phyloP scores from a whole-genome alignment of 2,888 invertebrate genomes.

The Steinernema scapterisci region DNA sequence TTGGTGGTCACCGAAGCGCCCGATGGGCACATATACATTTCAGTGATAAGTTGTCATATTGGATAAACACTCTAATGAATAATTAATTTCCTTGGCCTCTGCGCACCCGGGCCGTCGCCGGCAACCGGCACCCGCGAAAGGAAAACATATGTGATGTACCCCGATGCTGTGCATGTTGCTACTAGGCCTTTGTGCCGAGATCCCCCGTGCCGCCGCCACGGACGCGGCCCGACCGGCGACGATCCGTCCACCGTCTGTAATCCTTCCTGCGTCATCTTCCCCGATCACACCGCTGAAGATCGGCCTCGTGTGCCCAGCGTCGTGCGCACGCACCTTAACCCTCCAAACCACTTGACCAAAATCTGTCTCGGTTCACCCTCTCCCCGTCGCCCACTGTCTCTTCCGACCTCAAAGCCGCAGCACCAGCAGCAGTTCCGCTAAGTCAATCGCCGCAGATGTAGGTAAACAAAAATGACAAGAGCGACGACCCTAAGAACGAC shows the following conservation, averaged over 20 bases:
- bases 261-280: slow-evolving; percentile 17
- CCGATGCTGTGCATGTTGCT: not conserved
- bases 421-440: slow-evolving; percentile 30
- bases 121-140: slow-evolving; percentile 2
- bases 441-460: slow-evolving; percentile 38
- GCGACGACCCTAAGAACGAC: slow-evolving; percentile 26
- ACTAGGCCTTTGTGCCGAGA: slow-evolving; percentile 13
- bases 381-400: not conserved
- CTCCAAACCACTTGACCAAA: slow-evolving; percentile 28
- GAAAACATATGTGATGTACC: slow-evolving; percentile 19
- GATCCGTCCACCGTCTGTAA: slow-evolving; percentile 9
- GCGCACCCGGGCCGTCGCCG: slow-evolving; percentile 21
- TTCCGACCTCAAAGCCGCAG: slow-evolving; percentile 1
- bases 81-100: slow-evolving; percentile 15
- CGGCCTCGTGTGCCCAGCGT: not conserved
- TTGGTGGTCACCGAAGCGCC: slow-evolving; percentile 23
- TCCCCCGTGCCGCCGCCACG: not conserved
- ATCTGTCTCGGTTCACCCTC: slow-evolving; percentile 19
- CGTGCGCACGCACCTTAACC: slow-evolving; percentile 22
- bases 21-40: slow-evolving; percentile 3
- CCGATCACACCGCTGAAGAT: not conserved
- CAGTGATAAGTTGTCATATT: slow-evolving; percentile 30
- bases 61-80: slow-evolving; percentile 32
- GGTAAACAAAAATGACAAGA: slow-evolving; percentile 38
- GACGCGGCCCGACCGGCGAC: not conserved